Evolutionary conservation across 2,797 vertebrate genomes (phyloP).

Genomic region (Peromyscus aztecus): DNA sequence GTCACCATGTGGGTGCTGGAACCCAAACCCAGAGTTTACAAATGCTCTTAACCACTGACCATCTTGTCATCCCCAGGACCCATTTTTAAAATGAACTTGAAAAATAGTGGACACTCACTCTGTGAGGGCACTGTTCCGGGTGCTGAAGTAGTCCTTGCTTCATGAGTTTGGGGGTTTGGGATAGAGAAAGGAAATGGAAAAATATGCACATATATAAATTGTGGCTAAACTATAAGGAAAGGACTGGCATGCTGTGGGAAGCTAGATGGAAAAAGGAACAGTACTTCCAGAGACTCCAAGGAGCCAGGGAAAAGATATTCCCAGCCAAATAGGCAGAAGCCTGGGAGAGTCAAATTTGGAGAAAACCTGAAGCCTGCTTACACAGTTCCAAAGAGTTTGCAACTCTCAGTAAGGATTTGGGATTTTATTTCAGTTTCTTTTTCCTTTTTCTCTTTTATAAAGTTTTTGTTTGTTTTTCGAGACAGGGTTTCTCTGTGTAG

Average conservation of each 20-base stretch:
- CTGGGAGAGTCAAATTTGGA: neutral
- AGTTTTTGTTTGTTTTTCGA: neutral
- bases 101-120: too few species aligned
- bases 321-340: too few species aligned
- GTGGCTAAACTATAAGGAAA: neutral
- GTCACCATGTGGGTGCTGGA: neutral
- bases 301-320: neutral
- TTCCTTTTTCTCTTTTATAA: neutral
- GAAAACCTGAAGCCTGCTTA: neutral
- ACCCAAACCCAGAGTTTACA: neutral
- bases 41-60: neutral
- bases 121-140: too few species aligned
- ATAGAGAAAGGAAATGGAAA: neutral
- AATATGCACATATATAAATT: too few species aligned
- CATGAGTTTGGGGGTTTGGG: neutral
- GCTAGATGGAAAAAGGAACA: neutral
- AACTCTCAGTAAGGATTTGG: neutral
- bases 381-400: neutral
- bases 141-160: neutral
- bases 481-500: neutral
- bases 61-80: neutral
- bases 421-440: neutral
- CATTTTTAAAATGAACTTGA: neutral
- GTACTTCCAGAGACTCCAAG: neutral
- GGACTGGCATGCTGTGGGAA: neutral